Base-by-base conservation (phyloP, 2,888 invertebrate species). In the Danaus chrysippus region DNA sequence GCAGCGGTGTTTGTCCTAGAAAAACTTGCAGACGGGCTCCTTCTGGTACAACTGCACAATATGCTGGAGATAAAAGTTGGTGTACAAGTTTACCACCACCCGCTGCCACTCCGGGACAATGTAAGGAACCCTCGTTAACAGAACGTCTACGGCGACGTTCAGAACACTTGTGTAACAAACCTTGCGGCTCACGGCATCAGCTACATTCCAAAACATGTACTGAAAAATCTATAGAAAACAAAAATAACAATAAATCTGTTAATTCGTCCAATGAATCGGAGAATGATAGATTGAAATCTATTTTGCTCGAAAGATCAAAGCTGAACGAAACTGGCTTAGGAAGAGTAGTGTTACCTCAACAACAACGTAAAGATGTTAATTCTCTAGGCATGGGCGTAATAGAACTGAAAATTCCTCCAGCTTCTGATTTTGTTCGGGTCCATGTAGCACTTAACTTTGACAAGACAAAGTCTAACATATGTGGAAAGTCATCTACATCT, bases 311-410 rank as follows among this genome's bases (percentile, higher is more conserved):
- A 12, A 71, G 73, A 34, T 63, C 62, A 3, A 19, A 57, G 2
- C 66, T 76, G 13, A 68, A 70, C 15, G 74, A 73, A 62, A 76
- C 76, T 15, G 78, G 76, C 1, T 68, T 68, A 3, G 82, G 82
- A 0, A 77, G 81, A 13, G 65, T 74, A n/a, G 68, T 70, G 1
- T 42, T 54, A 1, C 17, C 23, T 13, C 56, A 34, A n/a, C 41
- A 57, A 46, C 64, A 19, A 52, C 13, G 49, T 54, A 34, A 59
- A 55, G 8, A 63, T 41, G 41, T 60, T 61, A 44, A 57, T 64
- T 23, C 42, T 12, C 54, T 56, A 41, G 63, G 65, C 34, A 63
- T 55, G 43, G 73, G 68, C n/a, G 62, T 62, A 12, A 62, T 73
- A 53, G 70, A 75, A 9, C 66, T 79, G 52, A 62, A 64, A 56